Evolutionary conservation across 2,888 invertebrate genomes (phyloP), one percentile per base, ranked within the genome.

Genomic region (Eulithis prunata): DNA sequence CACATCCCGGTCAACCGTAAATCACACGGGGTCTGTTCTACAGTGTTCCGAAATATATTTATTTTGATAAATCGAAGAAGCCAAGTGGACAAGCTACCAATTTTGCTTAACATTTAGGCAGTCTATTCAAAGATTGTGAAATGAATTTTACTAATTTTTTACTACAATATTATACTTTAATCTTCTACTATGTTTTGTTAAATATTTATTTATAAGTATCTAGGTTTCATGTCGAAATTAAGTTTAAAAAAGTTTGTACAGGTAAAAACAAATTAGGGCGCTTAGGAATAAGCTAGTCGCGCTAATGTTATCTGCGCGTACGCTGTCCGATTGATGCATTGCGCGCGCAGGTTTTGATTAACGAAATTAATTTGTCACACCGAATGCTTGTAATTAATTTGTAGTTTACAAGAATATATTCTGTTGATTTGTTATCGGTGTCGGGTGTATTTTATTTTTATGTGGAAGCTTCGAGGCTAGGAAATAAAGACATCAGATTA

Each of bases 321-420:
- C 82, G 83, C 90, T 89, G 91, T 91, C 92, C 60, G 36, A 73
- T 78, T 91, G 92, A 92, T 90, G 81, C 87, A 92, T 91, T 83
- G 92, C 89, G 83, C 77, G 86, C 82, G 85, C 84, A 78, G 76
- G 75, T 75, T 78, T 86, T 89, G 90, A 91, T 92, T 91, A 90
- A 90, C 86, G 77, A 89, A 91, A 91, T 91, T 91, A 91, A 91
- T 92, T 91, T 90, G 90, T 91, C 87, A 86, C 82, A 78, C 72
- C 77, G 77, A 77, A 79, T 73, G 78, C 72, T 76, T 76, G 77
- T 84, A 85, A 85, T 86, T 83, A 82, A 86, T 85, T 83, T 82
- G 78, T 84, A 81, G 78, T 79, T 79, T 80, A 79, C 78, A 76
- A 71, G 72, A 77, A 75, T 80, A 76, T 75, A 69, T 70, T 64